Evolutionary conservation across 2,888 invertebrate species (phyloP).

Genomic region (Drosophila colorata): DNA sequence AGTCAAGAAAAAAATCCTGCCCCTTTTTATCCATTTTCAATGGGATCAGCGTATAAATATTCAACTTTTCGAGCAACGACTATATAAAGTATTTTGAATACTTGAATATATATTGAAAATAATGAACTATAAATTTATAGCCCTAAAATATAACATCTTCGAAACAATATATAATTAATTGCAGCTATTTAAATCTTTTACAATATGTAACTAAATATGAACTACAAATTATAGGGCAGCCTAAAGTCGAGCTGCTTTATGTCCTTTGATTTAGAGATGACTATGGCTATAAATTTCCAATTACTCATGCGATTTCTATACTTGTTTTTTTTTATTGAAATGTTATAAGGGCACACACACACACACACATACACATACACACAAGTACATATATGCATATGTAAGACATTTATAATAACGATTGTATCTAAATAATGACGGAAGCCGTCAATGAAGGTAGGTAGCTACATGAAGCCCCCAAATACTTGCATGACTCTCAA

Average conservation of each 20-base stretch:
- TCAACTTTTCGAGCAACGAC: too few relatives aligned
- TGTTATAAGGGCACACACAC: constrained; percentile 35
- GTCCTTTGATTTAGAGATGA: constrained; percentile 2
- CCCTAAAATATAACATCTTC: too few relatives aligned
- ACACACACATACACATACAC: neutral
- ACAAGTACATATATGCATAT: neutral
- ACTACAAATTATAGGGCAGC: neutral
- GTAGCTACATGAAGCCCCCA: constrained; percentile 6
- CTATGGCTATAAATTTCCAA: constrained; percentile 20
- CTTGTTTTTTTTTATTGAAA: constrained; percentile 17
- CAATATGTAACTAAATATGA: too few relatives aligned
- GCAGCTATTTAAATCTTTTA: too few relatives aligned
- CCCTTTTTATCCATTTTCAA: too few relatives aligned
- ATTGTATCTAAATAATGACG: constrained; percentile 31
- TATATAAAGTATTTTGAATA: too few relatives aligned
- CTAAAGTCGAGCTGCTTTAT: neutral
- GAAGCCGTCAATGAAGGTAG: constrained; percentile 23
- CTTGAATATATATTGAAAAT: too few relatives aligned
- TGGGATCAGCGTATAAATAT: too few relatives aligned
- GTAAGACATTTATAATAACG: constrained; percentile 7
- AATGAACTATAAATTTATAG: too few relatives aligned
- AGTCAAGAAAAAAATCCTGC: too few relatives aligned
- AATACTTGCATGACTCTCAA: constrained; percentile 40
- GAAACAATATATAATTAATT: too few relatives aligned
- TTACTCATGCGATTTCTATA: constrained; percentile 29